Evolutionary conservation across 2,797 vertebrate genomes (phyloP), one percentile per base, ranked within the genome.

Genomic region (Cetoscarus ocellatus): DNA sequence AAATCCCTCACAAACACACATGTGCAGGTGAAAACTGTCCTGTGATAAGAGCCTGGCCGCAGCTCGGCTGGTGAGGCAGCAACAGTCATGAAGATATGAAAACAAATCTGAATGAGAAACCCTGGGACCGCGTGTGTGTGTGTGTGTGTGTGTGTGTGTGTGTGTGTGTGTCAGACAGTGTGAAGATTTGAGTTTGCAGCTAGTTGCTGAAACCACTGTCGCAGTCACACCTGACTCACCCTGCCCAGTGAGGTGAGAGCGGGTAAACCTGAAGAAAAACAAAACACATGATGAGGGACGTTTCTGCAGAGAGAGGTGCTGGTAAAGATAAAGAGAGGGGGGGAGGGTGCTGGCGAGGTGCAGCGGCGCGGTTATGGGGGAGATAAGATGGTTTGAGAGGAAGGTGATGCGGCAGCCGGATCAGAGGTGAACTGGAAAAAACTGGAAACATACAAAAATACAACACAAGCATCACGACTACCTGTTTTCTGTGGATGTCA

Each of bases 191-290:
- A 49, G 47, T 18, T 18, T 49, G 47, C 47, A 5, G 54, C 38
- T n/a, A 34, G 19, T 10, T 52, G 59, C 58, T 15, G 50, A 43
- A 83, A 18, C 19, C 54, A 67, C 42, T 67, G 59, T 73, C 57
- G 68, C 40, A 67, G 79, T 87, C 79, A 77, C 78, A 88, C 70
- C 79, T 86, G 83, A 85, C 65, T 87, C 79, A 75, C 54, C 62
- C 56, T 45, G 81, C 70, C 82, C 52, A 76, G 59, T 61, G 81
- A 34, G 61, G 40, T 10, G 40, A 77, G 51, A 61, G 67, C 65
- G 67, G 76, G 76, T 66, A 76, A 86, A 86, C 49, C 79, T 70
- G 61, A 59, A 68, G 48, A 67, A 75, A 64, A 70, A 69, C 12
- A 7, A 47, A 19, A 62, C 5, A 47, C 19, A 61, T 86, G 68